These are phyloP conservation scores for Neodon shergylaensis DNA, from an alignment of 2,113 vertebrate species.

Conservation along the genomic window DNA sequence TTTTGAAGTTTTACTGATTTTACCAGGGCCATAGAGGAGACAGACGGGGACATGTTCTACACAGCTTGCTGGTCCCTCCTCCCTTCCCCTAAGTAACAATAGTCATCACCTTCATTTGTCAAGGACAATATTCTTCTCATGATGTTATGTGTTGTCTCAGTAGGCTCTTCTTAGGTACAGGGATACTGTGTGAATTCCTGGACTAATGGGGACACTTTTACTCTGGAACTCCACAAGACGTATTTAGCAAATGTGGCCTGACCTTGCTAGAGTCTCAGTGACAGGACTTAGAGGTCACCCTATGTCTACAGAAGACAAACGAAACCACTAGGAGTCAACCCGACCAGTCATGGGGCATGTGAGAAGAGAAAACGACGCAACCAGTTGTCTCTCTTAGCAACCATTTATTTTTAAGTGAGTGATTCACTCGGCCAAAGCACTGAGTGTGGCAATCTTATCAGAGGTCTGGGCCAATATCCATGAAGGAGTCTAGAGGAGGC, in stretches of 20 bases:
- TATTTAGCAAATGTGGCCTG: not conserved
- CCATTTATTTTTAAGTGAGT: not conserved
- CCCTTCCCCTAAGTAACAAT: not conserved
- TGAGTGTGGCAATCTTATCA: not conserved
- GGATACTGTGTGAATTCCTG: not conserved
- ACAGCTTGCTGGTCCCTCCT: rapidly evolving
- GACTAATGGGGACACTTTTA: too few species aligned
- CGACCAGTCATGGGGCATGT: not conserved
- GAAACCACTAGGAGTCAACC: not conserved
- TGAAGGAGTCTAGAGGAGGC: not conserved
- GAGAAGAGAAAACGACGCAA: slow-evolving; percentile 17
- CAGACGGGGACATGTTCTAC: not conserved
- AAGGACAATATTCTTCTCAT: not conserved
- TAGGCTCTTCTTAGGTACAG: not conserved
- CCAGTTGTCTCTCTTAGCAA: not conserved
- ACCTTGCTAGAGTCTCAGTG: not conserved
- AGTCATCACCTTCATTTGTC: not conserved
- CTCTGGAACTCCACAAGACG: not conserved
- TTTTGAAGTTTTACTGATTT: slow-evolving; percentile 31
- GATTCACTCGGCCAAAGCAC: not conserved
- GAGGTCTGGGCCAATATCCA: not conserved
- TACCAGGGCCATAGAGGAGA: not conserved
- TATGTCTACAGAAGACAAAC: not conserved
- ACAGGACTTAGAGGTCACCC: not conserved
- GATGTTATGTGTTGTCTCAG: not conserved